Evolutionary conservation across 1,140 invertebrate genomes (phyloP).

Genomic region (Conopomorpha cramerella): DNA sequence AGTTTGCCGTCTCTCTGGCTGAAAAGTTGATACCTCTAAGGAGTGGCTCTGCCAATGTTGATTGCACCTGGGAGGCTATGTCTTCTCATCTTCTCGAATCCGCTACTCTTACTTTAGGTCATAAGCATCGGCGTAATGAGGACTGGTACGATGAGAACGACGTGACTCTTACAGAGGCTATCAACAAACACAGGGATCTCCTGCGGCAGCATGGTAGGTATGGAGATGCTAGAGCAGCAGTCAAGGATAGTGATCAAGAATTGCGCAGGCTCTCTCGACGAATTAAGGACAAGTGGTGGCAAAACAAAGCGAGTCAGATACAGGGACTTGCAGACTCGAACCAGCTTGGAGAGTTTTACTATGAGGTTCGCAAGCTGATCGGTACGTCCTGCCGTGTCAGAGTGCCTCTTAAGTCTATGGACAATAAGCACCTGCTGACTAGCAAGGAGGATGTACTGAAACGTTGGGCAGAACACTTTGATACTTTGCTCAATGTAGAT

Average conservation of each 20-base stretch:
- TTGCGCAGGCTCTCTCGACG: background rate
- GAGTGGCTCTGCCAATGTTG: background rate
- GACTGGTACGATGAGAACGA: background rate
- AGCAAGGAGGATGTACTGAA: background rate
- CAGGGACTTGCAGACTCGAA: background rate
- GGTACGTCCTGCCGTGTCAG: background rate
- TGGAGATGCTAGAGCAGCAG: background rate
- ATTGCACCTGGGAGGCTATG: background rate
- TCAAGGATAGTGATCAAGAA: background rate
- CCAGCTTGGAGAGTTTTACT: background rate
- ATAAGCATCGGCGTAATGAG: background rate
- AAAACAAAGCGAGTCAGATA: background rate
- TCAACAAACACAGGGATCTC: background rate
- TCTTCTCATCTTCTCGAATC: background rate
- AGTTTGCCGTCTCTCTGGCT: background rate
- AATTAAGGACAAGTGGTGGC: background rate
- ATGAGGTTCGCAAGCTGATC: background rate
- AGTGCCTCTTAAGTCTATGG: background rate
- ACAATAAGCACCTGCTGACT: background rate
- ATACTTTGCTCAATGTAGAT: background rate
- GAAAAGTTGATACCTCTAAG: background rate
- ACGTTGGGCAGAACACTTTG: background rate
- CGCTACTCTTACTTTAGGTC: background rate
- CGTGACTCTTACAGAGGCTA: background rate
- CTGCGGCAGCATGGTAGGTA: background rate